Evolutionary conservation across 1,140 invertebrate species (phyloP).

Genomic region (Charaxes varanes): DNA sequence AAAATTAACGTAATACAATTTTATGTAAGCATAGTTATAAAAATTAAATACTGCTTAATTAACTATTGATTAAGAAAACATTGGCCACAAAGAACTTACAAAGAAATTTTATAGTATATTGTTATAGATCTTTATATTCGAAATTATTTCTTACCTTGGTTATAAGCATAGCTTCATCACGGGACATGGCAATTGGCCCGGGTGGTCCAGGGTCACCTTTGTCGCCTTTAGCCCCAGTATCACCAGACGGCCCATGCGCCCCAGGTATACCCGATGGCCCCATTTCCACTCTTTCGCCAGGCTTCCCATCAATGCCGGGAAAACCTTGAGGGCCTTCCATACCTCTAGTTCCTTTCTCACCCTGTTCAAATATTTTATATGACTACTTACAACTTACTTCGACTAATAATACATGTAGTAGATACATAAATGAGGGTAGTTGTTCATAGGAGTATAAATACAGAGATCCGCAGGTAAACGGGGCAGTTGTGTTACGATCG

Average conservation of each 20-base stretch:
- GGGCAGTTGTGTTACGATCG: too few species aligned
- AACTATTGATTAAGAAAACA: too few species aligned
- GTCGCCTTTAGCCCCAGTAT: slow-evolving; percentile 79
- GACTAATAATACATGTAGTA: not conserved
- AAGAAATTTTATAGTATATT: too few species aligned
- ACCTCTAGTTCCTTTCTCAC: slow-evolving; percentile 77
- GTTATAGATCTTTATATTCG: too few species aligned
- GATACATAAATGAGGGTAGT: too few species aligned
- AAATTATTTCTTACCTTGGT: slow-evolving; percentile 49
- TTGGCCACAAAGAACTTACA: too few species aligned
- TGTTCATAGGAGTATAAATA: too few species aligned
- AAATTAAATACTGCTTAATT: too few species aligned
- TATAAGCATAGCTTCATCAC: slow-evolving; percentile 48
- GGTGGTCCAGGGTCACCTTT: slow-evolving; percentile 82
- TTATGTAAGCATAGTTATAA: too few species aligned
- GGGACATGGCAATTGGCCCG: slow-evolving; percentile 75
- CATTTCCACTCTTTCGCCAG: slow-evolving; percentile 76
- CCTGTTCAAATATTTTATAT: slow-evolving; percentile 30
- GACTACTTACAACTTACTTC: not conserved
- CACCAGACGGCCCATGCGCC: slow-evolving; percentile 77
- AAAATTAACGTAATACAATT: too few species aligned
- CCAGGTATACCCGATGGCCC: slow-evolving; percentile 79
- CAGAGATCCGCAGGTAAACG: too few species aligned
- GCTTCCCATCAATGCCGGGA: slow-evolving; percentile 72
- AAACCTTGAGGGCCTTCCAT: slow-evolving; percentile 78